Conservation (phyloP, 2,797 vertebrate genomes). For the Pelodytes ibericus region DNA sequence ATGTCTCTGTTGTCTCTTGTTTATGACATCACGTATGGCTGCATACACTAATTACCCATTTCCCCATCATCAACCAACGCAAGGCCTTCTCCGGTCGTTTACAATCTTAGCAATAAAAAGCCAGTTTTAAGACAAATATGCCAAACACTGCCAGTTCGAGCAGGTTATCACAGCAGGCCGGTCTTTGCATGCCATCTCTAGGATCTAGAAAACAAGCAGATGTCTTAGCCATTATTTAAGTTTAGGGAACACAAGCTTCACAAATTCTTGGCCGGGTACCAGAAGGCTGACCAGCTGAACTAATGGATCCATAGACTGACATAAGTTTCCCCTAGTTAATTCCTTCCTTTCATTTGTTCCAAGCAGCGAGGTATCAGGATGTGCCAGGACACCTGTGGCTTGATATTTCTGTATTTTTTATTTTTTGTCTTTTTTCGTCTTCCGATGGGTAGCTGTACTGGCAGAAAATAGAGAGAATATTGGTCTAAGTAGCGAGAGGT, state of each 20-base stretch:
- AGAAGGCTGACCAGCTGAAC: conserved; percentile 26
- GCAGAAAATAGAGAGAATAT: conserved; percentile 15
- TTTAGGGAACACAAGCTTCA: conserved; percentile 30
- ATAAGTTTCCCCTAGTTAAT: conserved; percentile 47
- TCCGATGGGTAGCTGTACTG: conserved; percentile 28
- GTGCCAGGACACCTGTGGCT: conserved; percentile 51
- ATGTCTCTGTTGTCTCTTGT: too few species aligned
- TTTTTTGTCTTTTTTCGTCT: conserved; percentile 1
- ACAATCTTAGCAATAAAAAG: too few species aligned
- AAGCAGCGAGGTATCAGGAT: conserved; percentile 17
- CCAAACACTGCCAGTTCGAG: neutral
- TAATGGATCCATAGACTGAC: conserved; percentile 40
- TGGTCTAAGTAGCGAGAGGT: too few species aligned
- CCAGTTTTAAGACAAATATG: too few species aligned
- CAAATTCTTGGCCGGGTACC: conserved; percentile 23
- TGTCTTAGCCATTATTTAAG: conserved; percentile 40
- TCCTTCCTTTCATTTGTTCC: conserved; percentile 32
- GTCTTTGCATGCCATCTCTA: conserved; percentile 9
- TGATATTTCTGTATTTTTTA: too few species aligned
- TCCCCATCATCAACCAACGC: too few species aligned
- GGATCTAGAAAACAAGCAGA: conserved; percentile 47
- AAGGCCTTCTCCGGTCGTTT: too few species aligned
- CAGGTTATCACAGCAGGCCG: neutral
- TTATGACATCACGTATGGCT: too few species aligned
- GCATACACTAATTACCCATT: too few species aligned